phyloP scores from a whole-genome alignment of 2,888 invertebrate species.

The Lepidochitona cinerea region DNA sequence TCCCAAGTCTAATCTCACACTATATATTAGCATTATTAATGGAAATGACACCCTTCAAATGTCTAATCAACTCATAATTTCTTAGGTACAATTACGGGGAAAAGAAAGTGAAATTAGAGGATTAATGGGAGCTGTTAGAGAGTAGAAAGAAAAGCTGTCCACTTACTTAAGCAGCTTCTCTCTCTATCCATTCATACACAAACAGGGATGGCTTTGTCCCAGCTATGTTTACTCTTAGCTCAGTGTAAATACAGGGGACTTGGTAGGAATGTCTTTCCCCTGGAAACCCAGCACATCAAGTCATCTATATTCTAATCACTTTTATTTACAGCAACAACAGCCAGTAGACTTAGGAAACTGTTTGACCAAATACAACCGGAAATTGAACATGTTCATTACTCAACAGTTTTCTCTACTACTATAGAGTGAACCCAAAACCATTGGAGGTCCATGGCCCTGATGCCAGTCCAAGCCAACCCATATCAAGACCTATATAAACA shows the following conservation, averaged over 20 bases:
- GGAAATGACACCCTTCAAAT: not conserved
- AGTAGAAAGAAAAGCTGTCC: not conserved
- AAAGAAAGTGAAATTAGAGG: not conserved
- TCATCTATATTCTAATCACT: not conserved
- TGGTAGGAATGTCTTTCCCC: slow-evolving; percentile 2
- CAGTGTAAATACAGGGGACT: not conserved
- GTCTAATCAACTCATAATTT: not conserved
- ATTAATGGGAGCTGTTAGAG: not conserved
- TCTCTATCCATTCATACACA: slow-evolving; percentile 7
- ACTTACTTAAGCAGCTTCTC: not conserved
- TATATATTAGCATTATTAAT: slow-evolving; percentile 3
- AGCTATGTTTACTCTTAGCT: not conserved
- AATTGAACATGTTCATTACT: too few relatives aligned
- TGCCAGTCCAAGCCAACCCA: too few relatives aligned
- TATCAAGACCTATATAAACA: too few relatives aligned
- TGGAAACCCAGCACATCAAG: not conserved
- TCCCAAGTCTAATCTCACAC: not conserved
- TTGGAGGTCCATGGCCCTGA: too few relatives aligned
- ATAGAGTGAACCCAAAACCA: too few relatives aligned
- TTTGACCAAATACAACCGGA: too few relatives aligned
- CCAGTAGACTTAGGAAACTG: not conserved
- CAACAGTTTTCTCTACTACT: too few relatives aligned
- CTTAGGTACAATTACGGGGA: not conserved
- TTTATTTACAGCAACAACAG: slow-evolving; percentile 3
- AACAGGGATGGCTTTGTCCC: slow-evolving; percentile 3